Conservation (phyloP, 2,113 vertebrate species). For the Podocnemis expansa region DNA sequence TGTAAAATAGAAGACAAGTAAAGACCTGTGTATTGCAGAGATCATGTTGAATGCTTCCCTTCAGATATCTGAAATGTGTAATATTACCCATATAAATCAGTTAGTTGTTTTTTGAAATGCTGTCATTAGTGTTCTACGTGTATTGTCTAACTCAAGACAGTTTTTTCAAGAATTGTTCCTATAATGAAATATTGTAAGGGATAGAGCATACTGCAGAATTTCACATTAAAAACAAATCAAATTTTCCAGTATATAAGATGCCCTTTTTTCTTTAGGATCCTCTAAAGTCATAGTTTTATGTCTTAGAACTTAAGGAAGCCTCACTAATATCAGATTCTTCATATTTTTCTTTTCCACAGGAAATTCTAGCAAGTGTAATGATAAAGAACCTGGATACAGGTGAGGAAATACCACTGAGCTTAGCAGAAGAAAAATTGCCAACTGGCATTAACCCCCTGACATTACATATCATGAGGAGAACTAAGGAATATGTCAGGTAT, state of each 20-base stretch:
- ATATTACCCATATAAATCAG: background rate
- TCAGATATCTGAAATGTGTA: background rate
- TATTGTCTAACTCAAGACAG: background rate
- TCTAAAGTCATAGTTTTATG: background rate
- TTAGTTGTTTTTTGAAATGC: background rate
- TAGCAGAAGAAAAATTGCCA: constrained; percentile 97
- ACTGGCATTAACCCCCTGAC: constrained; percentile 98
- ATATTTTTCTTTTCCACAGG: constrained; percentile 76
- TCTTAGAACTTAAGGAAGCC: background rate
- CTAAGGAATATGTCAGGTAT: constrained; percentile 98
- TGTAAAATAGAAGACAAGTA: background rate
- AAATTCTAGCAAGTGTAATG: constrained; percentile 99
- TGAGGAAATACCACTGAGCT: constrained; percentile 97
- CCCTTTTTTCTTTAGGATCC: background rate
- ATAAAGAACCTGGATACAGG: constrained; percentile 99
- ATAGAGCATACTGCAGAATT: background rate
- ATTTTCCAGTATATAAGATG: background rate
- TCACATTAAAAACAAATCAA: background rate
- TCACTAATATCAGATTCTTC: background rate
- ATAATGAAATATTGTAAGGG: background rate
- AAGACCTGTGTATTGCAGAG: background rate
- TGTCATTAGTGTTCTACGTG: background rate
- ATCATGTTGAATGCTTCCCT: background rate
- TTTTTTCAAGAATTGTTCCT: background rate
- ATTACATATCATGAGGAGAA: constrained; percentile 98